Conservation (phyloP, 2,113 vertebrate genomes). For the Electrona antarctica region DNA sequence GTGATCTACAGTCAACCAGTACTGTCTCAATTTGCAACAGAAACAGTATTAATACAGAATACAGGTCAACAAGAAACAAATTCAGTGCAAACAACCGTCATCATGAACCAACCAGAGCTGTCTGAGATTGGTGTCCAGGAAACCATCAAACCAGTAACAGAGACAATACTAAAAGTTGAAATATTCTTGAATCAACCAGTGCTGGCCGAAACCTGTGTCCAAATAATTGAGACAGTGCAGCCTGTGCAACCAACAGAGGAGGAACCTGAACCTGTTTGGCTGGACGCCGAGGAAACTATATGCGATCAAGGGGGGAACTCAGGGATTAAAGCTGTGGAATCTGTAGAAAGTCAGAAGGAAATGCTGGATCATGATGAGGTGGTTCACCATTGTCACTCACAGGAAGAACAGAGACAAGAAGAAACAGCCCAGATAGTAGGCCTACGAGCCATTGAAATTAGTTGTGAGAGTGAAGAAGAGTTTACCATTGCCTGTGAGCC, state of each 20-base stretch:
- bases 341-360: not conserved
- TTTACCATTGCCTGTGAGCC: conserved; percentile 60
- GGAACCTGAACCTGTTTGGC: conserved; percentile 68
- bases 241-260: conserved; percentile 41
- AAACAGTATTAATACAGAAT: too few relatives aligned
- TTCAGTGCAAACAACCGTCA: not conserved
- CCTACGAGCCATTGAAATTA: conserved; percentile 2
- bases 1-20: too few relatives aligned
- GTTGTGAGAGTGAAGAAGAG: conserved; percentile 54
- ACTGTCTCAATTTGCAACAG: too few relatives aligned
- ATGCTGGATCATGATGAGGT: not conserved
- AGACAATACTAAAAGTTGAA: conserved; percentile 9
- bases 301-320: conserved; percentile 5
- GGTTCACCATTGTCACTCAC: not conserved
- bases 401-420: conserved; percentile 17
- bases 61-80: not conserved
- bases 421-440: not conserved
- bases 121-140: conserved; percentile 15
- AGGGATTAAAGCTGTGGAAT: conserved; percentile 14
- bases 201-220: conserved; percentile 7
- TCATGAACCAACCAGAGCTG: conserved; percentile 13
- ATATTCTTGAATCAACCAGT: not conserved
- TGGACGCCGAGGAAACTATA: conserved; percentile 71
- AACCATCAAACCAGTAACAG: conserved; percentile 19
- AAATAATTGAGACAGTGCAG: conserved; percentile 16